phyloP scores from a whole-genome alignment of 2,113 vertebrate genomes.

The Poicephalus gulielmi region DNA sequence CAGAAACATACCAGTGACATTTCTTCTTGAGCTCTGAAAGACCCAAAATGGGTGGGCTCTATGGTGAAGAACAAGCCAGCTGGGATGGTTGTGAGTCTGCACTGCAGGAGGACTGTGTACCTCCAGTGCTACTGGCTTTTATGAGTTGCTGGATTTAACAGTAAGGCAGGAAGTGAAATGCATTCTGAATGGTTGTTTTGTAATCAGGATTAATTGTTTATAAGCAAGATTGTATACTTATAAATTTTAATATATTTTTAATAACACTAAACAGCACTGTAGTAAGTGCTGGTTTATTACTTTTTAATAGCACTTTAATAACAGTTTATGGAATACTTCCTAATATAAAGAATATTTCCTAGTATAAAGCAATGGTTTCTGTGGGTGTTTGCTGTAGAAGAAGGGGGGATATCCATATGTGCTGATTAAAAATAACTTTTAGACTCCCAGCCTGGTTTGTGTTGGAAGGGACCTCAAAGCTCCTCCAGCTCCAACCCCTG shows the following conservation, averaged over 20 bases:
- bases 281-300: background rate
- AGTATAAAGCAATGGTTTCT: background rate
- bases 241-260: background rate
- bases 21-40: background rate
- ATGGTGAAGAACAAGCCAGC: accelerated
- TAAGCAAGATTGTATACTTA: background rate
- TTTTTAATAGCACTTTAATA: background rate
- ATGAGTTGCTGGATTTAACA: background rate
- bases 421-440: background rate
- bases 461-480: background rate
- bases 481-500: background rate
- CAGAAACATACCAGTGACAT: background rate
- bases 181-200: background rate
- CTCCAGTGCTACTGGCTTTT: background rate
- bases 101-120: background rate
- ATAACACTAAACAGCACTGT: background rate
- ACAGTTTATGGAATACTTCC: background rate
- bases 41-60: background rate
- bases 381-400: background rate
- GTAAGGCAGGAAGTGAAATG: background rate
- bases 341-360: background rate
- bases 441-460: background rate
- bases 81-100: background rate
- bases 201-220: background rate
- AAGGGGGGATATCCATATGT: background rate